Base-by-base conservation (phyloP, 2,113 vertebrate species). In the Platysternon megacephalum region DNA sequence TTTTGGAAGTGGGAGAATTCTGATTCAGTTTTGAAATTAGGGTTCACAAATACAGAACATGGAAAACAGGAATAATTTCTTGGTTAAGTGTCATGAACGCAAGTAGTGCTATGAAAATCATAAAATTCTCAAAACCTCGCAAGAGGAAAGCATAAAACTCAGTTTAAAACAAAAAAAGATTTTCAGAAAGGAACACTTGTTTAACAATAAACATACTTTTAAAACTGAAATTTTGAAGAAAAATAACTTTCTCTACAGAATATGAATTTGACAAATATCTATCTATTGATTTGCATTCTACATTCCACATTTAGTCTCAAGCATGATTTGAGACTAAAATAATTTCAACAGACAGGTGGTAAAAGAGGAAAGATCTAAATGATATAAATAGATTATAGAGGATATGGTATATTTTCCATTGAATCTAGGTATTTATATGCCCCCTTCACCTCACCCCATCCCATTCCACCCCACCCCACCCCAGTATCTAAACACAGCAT, bases 271-370 rank as follows among this genome's bases (percentile, higher is more conserved):
- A 78, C 42, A 78, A 46, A 78, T 44, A 78, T 78, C 42, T 11
- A 42, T 74, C 4, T 44, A 8, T 46, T 26, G 86, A 29, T 85
- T 90, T 95, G 48, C 56, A 52, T 89, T 96, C 11, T 3, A 9
- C 28, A 52, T 88, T 94, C 84, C 35, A n/a, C 87, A 83, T 92
- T 88, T 93, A 90, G 61, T 83, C 22, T 86, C 48, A 86, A 88
- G n/a, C 68, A 32, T 84, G 13, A 10, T 95, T 96, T 48, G 11
- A 94, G 83, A 84, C 8, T 58, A 55, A 87, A 95, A 78, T 19
- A 74, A 52, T 13, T 80, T 79, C 72, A 39, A 46, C 24, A 90
- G 95, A 91, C 28, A 93, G 35, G 78, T 84, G 35, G 32, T 42
- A 94, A 90, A 42, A 93, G 91, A 85, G 4, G 26, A 11, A 78